Conservation (phyloP, 2,797 vertebrate genomes). For the Thaleichthys pacificus region DNA sequence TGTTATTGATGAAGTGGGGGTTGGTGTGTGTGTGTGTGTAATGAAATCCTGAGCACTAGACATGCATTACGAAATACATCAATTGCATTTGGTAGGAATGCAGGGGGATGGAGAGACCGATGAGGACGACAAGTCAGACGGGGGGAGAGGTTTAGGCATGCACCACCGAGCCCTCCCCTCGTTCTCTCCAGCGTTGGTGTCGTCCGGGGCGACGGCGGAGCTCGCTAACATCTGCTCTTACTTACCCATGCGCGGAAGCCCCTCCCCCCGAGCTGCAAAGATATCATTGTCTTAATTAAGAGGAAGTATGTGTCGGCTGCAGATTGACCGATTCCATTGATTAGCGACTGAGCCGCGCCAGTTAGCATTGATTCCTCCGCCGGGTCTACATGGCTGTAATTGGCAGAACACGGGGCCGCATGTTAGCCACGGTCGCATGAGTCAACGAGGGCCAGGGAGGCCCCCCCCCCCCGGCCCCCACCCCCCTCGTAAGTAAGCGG, state of each 20-base stretch:
- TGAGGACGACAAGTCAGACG: slow-evolving; percentile 44
- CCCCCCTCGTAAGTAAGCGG: slow-evolving; percentile 58
- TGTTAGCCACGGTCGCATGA: slow-evolving; percentile 31
- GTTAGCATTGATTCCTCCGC: slow-evolving; percentile 87
- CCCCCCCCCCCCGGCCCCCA: slow-evolving; percentile 37
- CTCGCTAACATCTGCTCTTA: slow-evolving; percentile 82
- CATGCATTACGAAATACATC: too few species aligned
- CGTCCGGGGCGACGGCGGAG: slow-evolving; percentile 59
- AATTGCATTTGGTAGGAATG: too few species aligned
- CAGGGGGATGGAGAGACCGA: not conserved
- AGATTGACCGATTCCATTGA: slow-evolving; percentile 90
- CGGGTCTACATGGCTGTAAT: slow-evolving; percentile 89
- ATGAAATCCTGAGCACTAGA: too few species aligned
- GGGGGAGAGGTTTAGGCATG: not conserved
- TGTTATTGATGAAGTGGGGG: not conserved
- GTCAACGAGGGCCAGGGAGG: not conserved
- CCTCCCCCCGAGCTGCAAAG: slow-evolving; percentile 70
- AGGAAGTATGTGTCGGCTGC: slow-evolving; percentile 84
- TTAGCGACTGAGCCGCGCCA: slow-evolving; percentile 84
- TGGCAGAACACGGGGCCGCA: slow-evolving; percentile 83
- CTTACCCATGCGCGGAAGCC: slow-evolving; percentile 73
- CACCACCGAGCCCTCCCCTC: too few species aligned
- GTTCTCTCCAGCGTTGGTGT: too few species aligned
- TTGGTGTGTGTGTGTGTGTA: slow-evolving; percentile 5
- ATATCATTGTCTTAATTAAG: slow-evolving; percentile 93